phyloP scores from a whole-genome alignment of 2,113 vertebrate genomes.

The Alosa alosa region DNA sequence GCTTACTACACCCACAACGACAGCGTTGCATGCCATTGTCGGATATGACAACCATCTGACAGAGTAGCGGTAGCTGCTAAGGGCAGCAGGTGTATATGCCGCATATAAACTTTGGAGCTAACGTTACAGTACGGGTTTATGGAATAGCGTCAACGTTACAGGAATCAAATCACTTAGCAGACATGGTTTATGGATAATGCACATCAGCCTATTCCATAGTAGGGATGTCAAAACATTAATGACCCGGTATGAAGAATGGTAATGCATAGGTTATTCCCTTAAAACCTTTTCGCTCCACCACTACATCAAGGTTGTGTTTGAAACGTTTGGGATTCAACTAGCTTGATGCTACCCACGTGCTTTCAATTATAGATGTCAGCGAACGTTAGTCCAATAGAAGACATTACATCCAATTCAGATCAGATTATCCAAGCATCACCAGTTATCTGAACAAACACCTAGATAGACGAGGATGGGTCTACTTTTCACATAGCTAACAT shows the following conservation, averaged over 20 bases:
- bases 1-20: not conserved
- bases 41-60: not conserved
- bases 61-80: not conserved
- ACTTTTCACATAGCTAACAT: not conserved
- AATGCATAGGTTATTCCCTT: too few species aligned
- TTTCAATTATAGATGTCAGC: slow-evolving; percentile 13
- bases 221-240: too few species aligned
- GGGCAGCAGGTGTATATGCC: not conserved
- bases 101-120: not conserved
- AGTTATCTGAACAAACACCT: not conserved
- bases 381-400: not conserved
- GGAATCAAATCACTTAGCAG: too few species aligned
- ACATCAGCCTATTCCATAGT: not conserved
- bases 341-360: not conserved
- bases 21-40: not conserved
- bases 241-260: too few species aligned
- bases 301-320: too few species aligned
- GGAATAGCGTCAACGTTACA: too few species aligned
- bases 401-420: not conserved
- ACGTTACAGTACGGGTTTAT: too few species aligned
- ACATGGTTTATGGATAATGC: not conserved
- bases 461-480: not conserved
- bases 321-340: not conserved
- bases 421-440: not conserved
- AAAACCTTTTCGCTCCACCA: too few species aligned